Evolutionary conservation across 2,797 vertebrate genomes (phyloP).

Genomic region (Arrhamphus sclerolepis): DNA sequence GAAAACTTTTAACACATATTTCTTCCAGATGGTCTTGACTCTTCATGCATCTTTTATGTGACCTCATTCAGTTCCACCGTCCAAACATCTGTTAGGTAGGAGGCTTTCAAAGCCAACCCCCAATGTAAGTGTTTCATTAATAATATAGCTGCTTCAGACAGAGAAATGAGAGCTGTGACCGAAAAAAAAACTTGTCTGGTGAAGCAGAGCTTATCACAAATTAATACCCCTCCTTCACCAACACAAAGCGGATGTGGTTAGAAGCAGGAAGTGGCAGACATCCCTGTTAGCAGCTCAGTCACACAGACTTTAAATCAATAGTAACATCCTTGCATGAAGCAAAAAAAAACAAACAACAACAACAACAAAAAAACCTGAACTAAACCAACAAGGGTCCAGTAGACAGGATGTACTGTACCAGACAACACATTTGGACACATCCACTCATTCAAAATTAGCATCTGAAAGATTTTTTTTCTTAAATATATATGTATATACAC

Average conservation of each 20-base stretch:
- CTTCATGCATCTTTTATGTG: constrained; percentile 64
- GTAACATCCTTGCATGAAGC: constrained; percentile 5
- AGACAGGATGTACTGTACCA: too few relatives aligned
- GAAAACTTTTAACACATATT: constrained; percentile 9
- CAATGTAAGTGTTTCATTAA: constrained; percentile 62
- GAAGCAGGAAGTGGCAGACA: constrained; percentile 59
- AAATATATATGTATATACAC: too few relatives aligned
- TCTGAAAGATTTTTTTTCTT: too few relatives aligned
- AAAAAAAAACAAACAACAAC: not conserved
- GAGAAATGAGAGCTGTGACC: constrained; percentile 13
- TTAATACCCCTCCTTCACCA: not conserved
- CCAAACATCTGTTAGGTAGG: constrained; percentile 57
- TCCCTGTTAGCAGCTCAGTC: constrained; percentile 10
- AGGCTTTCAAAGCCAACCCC: constrained; percentile 49
- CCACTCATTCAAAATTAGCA: not conserved
- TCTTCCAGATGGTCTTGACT: constrained; percentile 17
- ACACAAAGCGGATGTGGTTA: constrained; percentile 69
- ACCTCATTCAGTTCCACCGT: constrained; percentile 42
- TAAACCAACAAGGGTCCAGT: too few relatives aligned
- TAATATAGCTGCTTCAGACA: constrained; percentile 56
- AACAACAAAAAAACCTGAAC: too few relatives aligned
- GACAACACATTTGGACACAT: not conserved
- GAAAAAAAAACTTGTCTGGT: not conserved
- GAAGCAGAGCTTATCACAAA: constrained; percentile 3
- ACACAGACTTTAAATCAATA: constrained; percentile 15